phyloP scores from a whole-genome alignment of 2,888 invertebrate genomes.

The Iselma pallidipennis region DNA sequence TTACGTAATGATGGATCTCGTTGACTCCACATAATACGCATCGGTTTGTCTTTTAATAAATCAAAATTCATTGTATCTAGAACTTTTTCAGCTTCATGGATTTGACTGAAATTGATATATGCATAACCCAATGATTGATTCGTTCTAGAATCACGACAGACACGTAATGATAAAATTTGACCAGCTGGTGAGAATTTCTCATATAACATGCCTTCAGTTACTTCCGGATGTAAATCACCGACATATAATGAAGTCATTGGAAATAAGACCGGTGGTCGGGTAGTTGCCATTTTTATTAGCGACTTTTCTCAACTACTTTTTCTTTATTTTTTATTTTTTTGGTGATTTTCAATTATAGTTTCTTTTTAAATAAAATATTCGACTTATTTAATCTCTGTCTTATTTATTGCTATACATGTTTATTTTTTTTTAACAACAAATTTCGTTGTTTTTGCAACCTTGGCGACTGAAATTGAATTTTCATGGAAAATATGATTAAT shows the following conservation, averaged over 20 bases:
- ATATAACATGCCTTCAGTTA: constrained; percentile 98
- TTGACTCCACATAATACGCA: constrained; percentile 99
- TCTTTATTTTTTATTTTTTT: background rate
- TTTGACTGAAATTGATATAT: constrained; percentile 99
- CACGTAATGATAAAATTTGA: constrained; percentile 96
- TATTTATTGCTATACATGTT: background rate
- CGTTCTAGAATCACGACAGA: constrained; percentile 97
- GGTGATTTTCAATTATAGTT: background rate
- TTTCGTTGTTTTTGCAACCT: background rate
- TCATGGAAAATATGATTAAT: background rate
- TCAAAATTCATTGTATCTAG: constrained; percentile 99
- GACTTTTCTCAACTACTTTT: background rate
- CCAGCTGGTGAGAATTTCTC: constrained; percentile 99
- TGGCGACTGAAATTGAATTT: background rate
- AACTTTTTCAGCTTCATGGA: constrained; percentile 98
- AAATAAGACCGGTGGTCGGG: constrained; percentile 57
- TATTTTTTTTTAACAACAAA: background rate
- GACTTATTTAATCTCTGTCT: background rate
- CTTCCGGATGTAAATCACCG: constrained; percentile 97
- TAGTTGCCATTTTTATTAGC: background rate
- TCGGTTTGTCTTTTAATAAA: constrained; percentile 93
- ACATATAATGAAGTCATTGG: constrained; percentile 98
- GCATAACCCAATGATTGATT: constrained; percentile 98
- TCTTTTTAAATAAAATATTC: background rate
- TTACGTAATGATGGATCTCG: constrained; percentile 96